These are phyloP conservation scores for Danio rerio DNA, from an alignment of 2,113 vertebrate genomes.

Conservation along the genomic window GRCz12tu NC_133176.1:24598001-24598500, in stretches of 20 bases:
- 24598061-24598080: conserved; percentile 47
- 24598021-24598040: conserved; percentile 53
- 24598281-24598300: conserved; percentile 26
- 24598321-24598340: conserved; percentile 39
- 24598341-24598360: conserved; percentile 43
- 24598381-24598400: conserved; percentile 37
- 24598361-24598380: conserved; percentile 48
- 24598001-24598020: conserved; percentile 11
- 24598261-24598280: conserved; percentile 12
- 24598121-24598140: conserved; percentile 36
- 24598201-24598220: conserved; percentile 62
- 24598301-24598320: conserved; percentile 36
- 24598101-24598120: conserved; percentile 38
- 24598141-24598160: conserved; percentile 51
- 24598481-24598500: background rate
- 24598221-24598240: conserved; percentile 58
- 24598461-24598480: conserved; percentile 1
- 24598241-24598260: conserved; percentile 20
- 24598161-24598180: conserved; percentile 45
- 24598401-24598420: background rate
- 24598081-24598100: conserved; percentile 42
- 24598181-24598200: conserved; percentile 57
- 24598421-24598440: conserved; percentile 44
- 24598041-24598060: conserved; percentile 57
- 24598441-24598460: background rate